Evolutionary conservation across 2,113 vertebrate genomes (phyloP).

Genomic region (Caloenas nicobarica): DNA sequence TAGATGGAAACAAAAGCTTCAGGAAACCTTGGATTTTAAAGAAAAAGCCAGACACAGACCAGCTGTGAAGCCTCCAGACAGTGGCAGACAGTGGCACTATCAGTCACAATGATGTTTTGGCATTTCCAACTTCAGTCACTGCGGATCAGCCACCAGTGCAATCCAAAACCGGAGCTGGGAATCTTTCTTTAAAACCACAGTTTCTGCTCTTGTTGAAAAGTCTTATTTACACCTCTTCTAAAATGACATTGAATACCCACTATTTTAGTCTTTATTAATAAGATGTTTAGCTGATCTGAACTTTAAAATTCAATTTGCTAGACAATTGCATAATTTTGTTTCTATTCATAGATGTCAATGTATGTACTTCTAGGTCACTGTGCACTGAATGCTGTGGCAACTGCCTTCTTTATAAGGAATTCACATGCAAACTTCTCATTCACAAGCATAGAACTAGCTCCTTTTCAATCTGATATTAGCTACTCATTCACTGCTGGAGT

Average conservation of each 20-base stretch:
- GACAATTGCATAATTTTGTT: not conserved
- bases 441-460: not conserved
- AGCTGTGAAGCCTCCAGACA: not conserved
- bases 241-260: not conserved
- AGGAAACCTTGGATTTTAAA: not conserved
- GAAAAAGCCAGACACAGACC: not conserved
- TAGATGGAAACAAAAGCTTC: not conserved
- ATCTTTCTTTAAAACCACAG: not conserved
- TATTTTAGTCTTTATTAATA: not conserved
- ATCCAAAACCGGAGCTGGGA: not conserved
- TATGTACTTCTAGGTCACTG: not conserved
- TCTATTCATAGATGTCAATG: not conserved
- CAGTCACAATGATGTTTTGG: not conserved
- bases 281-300: not conserved
- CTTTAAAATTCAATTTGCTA: constrained; percentile 1
- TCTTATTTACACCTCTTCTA: not conserved
- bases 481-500: not conserved
- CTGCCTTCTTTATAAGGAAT: not conserved
- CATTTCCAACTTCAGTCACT: not conserved
- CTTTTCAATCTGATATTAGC: constrained; percentile 4
- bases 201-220: not conserved
- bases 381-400: not conserved
- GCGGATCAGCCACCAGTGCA: not conserved
- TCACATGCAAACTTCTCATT: not conserved
- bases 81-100: not conserved